Base-by-base conservation (phyloP, 2,113 vertebrate genomes). In the Corvus hawaiiensis region DNA sequence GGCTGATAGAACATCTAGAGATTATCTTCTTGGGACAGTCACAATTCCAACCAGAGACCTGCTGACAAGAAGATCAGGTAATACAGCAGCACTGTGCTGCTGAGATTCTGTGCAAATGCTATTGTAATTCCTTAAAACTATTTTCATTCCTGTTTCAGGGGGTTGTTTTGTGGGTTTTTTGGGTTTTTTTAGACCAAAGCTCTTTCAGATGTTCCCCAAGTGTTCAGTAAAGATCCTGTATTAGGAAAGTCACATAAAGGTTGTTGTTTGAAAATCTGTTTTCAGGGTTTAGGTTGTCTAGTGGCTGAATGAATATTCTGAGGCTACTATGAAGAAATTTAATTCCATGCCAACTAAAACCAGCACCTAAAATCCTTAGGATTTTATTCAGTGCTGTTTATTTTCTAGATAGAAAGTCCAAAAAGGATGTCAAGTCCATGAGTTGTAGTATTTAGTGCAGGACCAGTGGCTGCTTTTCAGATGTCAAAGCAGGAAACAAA, bases 41-140 rank as follows among this genome's bases (percentile, higher is more conserved):
- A 97, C 93, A 20, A 4, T 98, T 91, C 98, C 98, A 30, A 97
- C 97, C 46, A 98, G 92, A 96, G 97, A 97, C 16, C 94, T 98
- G 51, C 96, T 98, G 59, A 67, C 95, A 37, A 98, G 93, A 67
- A 97, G 97, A 96, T 98, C 98, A 94, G 98, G 98, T 98, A 97
- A 97, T 54, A 33, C 54, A 46, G 20, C 46, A 43, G 16, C 6
- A 2, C 44, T 13, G 3, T 3, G 1, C 52, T 80, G 56, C 56
- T 75, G 71, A 9, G 6, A 1, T 35, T 33, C 73, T 69, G 21
- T 15, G 9, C 23, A 55, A 77, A 43, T 35, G 35, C 23, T 67
- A 0, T 8, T 35, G 21, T n/a, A 49, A 48, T 73, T 51, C 4
- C 32, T 56, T 61, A 51, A 74, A 84, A 52, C 5, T 2, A 4